Conservation (phyloP, 2,888 invertebrate species). For the Eudasyphora cyanicolor region DNA sequence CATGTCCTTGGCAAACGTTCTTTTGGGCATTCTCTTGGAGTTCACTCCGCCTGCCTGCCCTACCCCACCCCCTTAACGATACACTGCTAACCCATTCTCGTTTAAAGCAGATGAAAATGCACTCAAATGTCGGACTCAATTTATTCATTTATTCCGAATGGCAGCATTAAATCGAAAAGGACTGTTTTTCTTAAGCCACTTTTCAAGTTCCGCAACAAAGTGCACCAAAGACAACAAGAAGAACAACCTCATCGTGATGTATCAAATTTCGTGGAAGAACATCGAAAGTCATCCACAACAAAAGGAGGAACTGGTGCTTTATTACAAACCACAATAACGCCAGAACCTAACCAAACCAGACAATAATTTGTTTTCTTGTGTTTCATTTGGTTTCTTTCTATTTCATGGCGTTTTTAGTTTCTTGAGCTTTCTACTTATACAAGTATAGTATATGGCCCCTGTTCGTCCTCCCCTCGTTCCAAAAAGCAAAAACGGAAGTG, state of each 20-base stretch:
- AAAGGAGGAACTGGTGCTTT: neutral
- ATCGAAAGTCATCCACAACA: neutral
- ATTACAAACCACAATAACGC: conserved; percentile 11
- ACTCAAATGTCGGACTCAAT: conserved; percentile 28
- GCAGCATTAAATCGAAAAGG: neutral
- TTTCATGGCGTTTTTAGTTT: neutral
- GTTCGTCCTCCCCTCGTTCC: neutral
- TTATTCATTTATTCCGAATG: conserved; percentile 22
- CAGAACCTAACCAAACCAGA: too few species aligned
- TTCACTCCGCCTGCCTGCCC: too few species aligned
- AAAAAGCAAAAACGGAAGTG: conserved; percentile 28
- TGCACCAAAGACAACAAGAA: too few species aligned
- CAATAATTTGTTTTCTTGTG: neutral
- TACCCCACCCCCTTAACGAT: too few species aligned
- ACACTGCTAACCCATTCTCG: neutral
- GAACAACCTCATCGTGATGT: too few species aligned
- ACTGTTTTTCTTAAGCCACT: neutral
- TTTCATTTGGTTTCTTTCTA: conserved; percentile 6
- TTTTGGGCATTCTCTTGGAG: too few species aligned
- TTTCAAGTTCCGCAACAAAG: conserved; percentile 12
- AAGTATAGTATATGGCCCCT: too few species aligned
- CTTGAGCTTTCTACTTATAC: neutral
- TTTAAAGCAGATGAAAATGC: neutral
- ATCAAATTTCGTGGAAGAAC: neutral
- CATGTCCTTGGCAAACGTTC: conserved; percentile 44